Conservation (phyloP, 2,888 invertebrate genomes). For the Poecilus cupreus region DNA sequence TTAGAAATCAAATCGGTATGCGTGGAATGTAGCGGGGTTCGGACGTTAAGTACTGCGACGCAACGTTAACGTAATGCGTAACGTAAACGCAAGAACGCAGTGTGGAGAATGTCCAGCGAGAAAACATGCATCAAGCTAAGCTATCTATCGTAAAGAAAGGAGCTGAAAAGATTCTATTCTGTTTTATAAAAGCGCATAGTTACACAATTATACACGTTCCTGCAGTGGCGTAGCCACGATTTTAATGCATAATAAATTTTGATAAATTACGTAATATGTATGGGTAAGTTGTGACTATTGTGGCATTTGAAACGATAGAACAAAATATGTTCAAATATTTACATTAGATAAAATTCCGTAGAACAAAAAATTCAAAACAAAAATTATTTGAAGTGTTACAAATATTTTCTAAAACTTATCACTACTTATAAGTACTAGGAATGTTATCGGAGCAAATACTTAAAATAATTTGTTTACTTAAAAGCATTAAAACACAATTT, state of each 20-base stretch:
- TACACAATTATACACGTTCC: neutral
- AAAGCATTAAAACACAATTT: too few species aligned
- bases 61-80: neutral
- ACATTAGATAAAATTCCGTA: constrained; percentile 28
- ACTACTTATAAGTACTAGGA: too few species aligned
- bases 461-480: too few species aligned
- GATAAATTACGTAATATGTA: too few species aligned
- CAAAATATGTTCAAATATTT: constrained; percentile 14
- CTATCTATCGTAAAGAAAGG: neutral
- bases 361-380: neutral
- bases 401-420: too few species aligned
- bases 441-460: too few species aligned
- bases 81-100: too few species aligned
- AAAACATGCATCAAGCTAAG: neutral
- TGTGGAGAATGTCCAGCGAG: too few species aligned
- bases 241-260: too few species aligned
- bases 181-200: neutral
- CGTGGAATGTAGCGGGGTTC: constrained; percentile 2
- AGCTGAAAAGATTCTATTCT: neutral
- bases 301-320: too few species aligned
- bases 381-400: too few species aligned
- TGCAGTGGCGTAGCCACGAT: neutral
- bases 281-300: too few species aligned
- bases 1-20: constrained; percentile 40
- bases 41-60: neutral